Evolutionary conservation across 2,888 invertebrate genomes (phyloP).

Genomic region (Ornithoptera priamus): DNA sequence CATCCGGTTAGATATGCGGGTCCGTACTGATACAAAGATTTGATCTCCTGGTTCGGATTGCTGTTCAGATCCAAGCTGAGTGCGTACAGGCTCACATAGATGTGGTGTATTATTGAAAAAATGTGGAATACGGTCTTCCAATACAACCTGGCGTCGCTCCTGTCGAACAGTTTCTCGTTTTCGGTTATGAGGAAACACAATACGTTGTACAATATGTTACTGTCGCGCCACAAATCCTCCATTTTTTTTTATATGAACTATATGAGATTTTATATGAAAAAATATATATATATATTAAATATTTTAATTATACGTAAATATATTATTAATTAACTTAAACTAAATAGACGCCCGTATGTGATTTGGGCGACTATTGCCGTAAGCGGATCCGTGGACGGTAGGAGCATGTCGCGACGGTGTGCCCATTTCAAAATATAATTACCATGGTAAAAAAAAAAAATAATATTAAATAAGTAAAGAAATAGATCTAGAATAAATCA

Average conservation of each 20-base stretch:
- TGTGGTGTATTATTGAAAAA: constrained; percentile 50
- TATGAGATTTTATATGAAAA: neutral
- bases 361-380: constrained; percentile 26
- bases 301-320: constrained; percentile 1
- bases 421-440: neutral
- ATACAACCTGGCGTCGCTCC: constrained; percentile 60
- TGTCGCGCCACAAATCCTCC: constrained; percentile 61
- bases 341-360: constrained; percentile 24
- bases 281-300: neutral
- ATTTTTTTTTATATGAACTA: constrained; percentile 39
- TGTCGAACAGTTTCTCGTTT: constrained; percentile 65
- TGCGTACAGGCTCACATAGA: constrained; percentile 46
- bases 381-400: constrained; percentile 18
- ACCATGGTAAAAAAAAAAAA: neutral
- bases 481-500: no score
- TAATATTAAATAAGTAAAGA: no score
- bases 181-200: constrained; percentile 67
- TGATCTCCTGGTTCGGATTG: constrained; percentile 41
- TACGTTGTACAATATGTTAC: constrained; percentile 63
- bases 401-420: constrained; percentile 13
- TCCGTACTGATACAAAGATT: constrained; percentile 48
- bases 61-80: constrained; percentile 40
- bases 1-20: constrained; percentile 61
- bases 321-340: constrained; percentile 14
- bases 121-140: constrained; percentile 64